phyloP scores from a whole-genome alignment of 2,113 vertebrate genomes.

The Corydoras sp. region DNA sequence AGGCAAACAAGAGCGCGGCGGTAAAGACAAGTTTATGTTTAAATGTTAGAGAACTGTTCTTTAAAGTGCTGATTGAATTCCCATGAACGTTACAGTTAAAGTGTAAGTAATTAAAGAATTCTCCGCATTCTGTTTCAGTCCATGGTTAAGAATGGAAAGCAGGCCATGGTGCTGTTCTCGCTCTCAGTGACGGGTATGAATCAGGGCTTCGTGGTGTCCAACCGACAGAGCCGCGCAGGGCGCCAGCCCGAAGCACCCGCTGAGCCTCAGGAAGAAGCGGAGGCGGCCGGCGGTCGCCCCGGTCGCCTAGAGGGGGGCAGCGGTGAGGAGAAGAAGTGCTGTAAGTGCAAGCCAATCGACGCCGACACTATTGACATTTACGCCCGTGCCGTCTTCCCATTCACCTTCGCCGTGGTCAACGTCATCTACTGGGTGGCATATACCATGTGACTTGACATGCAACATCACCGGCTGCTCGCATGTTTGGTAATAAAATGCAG shows the following conservation, averaged over 20 bases:
- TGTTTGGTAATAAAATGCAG: neutral
- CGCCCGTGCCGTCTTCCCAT: slow-evolving; percentile 88
- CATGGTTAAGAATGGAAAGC: slow-evolving; percentile 82
- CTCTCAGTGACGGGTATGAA: slow-evolving; percentile 87
- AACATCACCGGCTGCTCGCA: slow-evolving; percentile 11
- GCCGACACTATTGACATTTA: slow-evolving; percentile 96
- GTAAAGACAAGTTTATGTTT: slow-evolving; percentile 48
- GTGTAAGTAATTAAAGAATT: neutral
- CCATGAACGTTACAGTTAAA: neutral
- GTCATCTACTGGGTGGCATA: slow-evolving; percentile 97
- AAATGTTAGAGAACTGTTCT: too few relatives aligned
- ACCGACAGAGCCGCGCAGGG: slow-evolving; percentile 61
- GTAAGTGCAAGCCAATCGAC: slow-evolving; percentile 88
- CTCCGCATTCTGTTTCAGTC: slow-evolving; percentile 60
- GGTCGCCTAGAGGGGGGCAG: slow-evolving; percentile 10
- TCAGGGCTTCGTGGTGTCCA: slow-evolving; percentile 79
- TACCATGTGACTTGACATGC: slow-evolving; percentile 69
- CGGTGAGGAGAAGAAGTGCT: slow-evolving; percentile 66
- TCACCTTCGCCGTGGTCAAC: slow-evolving; percentile 91
- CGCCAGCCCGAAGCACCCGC: slow-evolving; percentile 53
- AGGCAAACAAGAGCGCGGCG: slow-evolving; percentile 75
- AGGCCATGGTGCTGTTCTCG: slow-evolving; percentile 91
- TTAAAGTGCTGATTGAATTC: too few relatives aligned
- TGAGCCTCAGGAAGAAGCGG: slow-evolving; percentile 66
- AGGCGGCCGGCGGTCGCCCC: slow-evolving; percentile 35